phyloP scores from a whole-genome alignment of 1,140 invertebrate species.

The Cheumatopsyche charites region DNA sequence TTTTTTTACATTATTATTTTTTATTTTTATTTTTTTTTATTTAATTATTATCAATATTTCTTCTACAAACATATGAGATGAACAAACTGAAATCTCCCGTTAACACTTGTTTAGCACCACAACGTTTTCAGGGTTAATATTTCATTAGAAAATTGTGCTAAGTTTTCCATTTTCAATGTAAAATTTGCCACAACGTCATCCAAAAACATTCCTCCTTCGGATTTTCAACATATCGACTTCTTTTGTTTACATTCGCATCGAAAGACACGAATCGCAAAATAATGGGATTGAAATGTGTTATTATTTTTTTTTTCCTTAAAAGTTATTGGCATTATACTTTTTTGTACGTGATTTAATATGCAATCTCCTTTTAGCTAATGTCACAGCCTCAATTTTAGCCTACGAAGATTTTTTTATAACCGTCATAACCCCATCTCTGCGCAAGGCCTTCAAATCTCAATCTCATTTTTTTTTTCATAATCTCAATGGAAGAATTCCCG shows the following conservation, averaged over 20 bases:
- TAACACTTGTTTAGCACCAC: slow-evolving; percentile 39
- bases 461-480: no score
- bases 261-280: slow-evolving; percentile 25
- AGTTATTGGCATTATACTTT: slow-evolving; percentile 43
- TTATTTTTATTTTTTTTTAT: slow-evolving; percentile 32
- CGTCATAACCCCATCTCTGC: slow-evolving; percentile 33
- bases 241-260: background rate
- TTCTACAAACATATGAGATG: slow-evolving; percentile 41
- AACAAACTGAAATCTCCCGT: slow-evolving; percentile 41
- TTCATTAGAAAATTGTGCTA: slow-evolving; percentile 31
- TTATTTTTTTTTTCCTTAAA: slow-evolving; percentile 38
- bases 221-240: slow-evolving; percentile 17
- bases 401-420: slow-evolving; percentile 46
- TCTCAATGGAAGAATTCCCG: no score
- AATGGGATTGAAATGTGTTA: slow-evolving; percentile 36
- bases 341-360: slow-evolving; percentile 47
- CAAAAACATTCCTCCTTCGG: background rate
- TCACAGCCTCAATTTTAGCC: slow-evolving; percentile 49
- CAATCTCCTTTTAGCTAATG: slow-evolving; percentile 49
- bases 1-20: slow-evolving; percentile 37
- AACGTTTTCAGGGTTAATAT: slow-evolving; percentile 16
- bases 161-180: slow-evolving; percentile 16
- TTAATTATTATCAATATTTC: slow-evolving; percentile 32
- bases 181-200: slow-evolving; percentile 22
- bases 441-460: slow-evolving; percentile 16